Evolutionary conservation across 2,113 vertebrate genomes (phyloP).

Genomic region (Oreochromis niloticus): DNA sequence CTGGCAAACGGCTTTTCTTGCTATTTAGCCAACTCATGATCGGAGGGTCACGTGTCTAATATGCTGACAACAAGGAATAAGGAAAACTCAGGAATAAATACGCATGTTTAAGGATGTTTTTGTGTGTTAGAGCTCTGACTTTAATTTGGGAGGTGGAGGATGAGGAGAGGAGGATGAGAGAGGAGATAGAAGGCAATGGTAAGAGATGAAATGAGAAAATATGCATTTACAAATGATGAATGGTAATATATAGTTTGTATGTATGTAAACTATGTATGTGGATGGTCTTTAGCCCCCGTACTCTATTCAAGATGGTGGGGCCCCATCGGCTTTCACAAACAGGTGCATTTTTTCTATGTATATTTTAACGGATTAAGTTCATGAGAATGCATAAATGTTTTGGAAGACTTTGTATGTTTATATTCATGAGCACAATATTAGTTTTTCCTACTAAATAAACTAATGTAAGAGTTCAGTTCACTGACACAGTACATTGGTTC

Average conservation of each 20-base stretch:
- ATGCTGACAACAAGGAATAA: not conserved
- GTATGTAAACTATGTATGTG: not conserved
- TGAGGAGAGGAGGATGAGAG: not conserved
- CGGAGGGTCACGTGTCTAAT: not conserved
- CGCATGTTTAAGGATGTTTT: not conserved
- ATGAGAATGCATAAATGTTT: not conserved
- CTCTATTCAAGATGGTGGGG: not conserved
- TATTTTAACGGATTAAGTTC: not conserved
- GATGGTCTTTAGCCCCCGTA: not conserved
- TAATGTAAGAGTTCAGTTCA: fast-evolving
- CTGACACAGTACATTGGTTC: not conserved
- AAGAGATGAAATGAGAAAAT: not conserved
- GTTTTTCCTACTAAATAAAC: not conserved
- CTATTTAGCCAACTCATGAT: not conserved
- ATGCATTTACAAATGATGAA: not conserved
- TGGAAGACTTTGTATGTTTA: not conserved
- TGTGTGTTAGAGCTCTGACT: not conserved
- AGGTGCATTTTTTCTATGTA: not conserved
- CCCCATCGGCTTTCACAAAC: not conserved
- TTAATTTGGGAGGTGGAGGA: not conserved
- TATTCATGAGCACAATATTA: not conserved
- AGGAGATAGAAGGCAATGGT: not conserved
- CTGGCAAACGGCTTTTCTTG: not conserved
- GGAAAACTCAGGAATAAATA: not conserved
- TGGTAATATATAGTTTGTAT: not conserved